Conservation (phyloP, 2,888 invertebrate genomes). For the Mythimna ferrago region DNA sequence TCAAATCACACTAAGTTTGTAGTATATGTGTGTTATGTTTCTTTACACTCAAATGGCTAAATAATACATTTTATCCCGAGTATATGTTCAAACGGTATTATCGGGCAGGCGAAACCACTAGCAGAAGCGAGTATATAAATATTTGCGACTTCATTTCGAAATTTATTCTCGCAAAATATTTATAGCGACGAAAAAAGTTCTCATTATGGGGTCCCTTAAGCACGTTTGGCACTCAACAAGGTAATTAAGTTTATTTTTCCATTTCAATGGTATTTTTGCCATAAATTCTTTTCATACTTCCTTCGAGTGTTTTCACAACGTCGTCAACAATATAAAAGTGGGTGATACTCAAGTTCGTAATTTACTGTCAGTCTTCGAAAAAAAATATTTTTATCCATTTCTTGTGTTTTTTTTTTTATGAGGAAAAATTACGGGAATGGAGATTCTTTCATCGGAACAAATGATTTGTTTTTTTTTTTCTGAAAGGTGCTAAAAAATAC, state of each 20-base stretch:
- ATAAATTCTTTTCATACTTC: slow-evolving; percentile 28
- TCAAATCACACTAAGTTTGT: too few species aligned
- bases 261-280: slow-evolving; percentile 23
- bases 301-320: slow-evolving; percentile 22
- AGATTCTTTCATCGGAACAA: slow-evolving; percentile 2
- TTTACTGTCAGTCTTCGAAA: slow-evolving; percentile 10
- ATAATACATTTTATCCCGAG: too few species aligned
- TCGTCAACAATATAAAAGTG: slow-evolving; percentile 18
- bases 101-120: too few species aligned
- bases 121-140: not conserved
- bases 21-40: too few species aligned
- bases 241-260: slow-evolving; percentile 45
- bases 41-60: too few species aligned
- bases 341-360: slow-evolving; percentile 27
- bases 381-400: slow-evolving; percentile 7
- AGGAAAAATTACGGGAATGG: slow-evolving; percentile 12
- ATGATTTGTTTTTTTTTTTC: not conserved
- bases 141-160: not conserved
- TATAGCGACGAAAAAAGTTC: not conserved
- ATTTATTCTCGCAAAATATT: slow-evolving; percentile 9
- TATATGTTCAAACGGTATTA: too few species aligned
- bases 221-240: slow-evolving; percentile 27
- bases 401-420: slow-evolving; percentile 3
- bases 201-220: slow-evolving; percentile 1
- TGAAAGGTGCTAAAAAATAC: not conserved